These are phyloP conservation scores for Myiagra hebetior DNA, from an alignment of 2,113 vertebrate genomes.

Conservation along the genomic window DNA sequence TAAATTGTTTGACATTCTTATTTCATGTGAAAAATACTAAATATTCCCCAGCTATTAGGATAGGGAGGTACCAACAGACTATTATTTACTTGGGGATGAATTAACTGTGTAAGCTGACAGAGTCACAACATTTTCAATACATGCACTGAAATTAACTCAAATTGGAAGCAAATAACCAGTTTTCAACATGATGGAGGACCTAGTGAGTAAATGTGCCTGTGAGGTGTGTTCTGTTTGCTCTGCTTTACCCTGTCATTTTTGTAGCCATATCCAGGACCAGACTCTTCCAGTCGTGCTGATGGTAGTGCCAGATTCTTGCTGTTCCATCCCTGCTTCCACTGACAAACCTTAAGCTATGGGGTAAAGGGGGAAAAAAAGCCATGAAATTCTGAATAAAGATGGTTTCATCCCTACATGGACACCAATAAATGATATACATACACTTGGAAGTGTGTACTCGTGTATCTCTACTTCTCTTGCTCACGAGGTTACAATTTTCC, in stretches of 20 bases:
- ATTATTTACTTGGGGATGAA: neutral
- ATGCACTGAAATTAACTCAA: neutral
- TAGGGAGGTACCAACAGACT: neutral
- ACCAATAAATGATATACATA: neutral
- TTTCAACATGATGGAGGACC: neutral
- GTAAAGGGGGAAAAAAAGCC: neutral
- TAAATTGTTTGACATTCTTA: neutral
- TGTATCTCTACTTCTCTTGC: neutral
- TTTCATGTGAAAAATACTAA: neutral
- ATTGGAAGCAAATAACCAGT: neutral
- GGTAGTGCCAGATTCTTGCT: slow-evolving; percentile 92
- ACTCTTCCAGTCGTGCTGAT: slow-evolving; percentile 95
- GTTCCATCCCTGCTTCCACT: slow-evolving; percentile 97
- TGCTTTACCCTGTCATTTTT: slow-evolving; percentile 88
- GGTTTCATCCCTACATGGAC: neutral
- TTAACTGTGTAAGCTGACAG: neutral
- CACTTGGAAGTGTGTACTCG: neutral
- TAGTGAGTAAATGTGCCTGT: no score
- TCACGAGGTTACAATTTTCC: neutral
- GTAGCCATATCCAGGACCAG: slow-evolving; percentile 88
- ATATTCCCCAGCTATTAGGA: neutral
- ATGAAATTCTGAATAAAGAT: neutral
- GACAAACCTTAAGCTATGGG: slow-evolving; percentile 88
- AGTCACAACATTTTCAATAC: rapidly evolving
- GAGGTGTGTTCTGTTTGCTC: neutral